Base-by-base conservation (phyloP, 2,113 vertebrate species). In the Actenoides hombroni region DNA sequence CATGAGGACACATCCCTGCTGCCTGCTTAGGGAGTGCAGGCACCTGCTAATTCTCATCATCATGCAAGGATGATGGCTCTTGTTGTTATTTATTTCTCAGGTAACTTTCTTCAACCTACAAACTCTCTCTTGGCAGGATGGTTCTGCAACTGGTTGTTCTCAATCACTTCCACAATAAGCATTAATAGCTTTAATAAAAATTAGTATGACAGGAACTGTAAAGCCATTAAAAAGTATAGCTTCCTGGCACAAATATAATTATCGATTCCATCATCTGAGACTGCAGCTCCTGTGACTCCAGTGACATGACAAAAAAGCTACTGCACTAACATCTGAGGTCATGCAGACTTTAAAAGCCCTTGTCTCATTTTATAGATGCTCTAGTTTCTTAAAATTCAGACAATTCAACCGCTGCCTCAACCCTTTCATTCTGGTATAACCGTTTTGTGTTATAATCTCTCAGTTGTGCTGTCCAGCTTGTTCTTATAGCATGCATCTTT, bases 1-100 rank as follows among this genome's bases (percentile, higher is more conserved):
- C 67, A 37, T 0, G 3, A 88, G 48, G 25, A 13, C 29, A 64
- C 10, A 59, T n/a, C 14, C 56, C 68, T 61, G 35, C 40, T 65
- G 12, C 13, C 6, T 48, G 24, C 28, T 23, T 10, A 20, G 8
- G 46, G 9, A 61, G 0, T 0, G 1, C 0, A 2, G 28, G 2
- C 23, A 83, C 29, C 20, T 3, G 1, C 71, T 83, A 64, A 39
- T 65, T 42, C 54, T 39, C 81, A 37, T 9, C 37, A 4, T 64
- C 81, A 39, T 5, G 2, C 0, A 1, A 20, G 9, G 21, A 59
- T 6, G 2, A 37, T 5, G 11, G 33, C 11, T 80, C 20, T n/a
- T 64, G 5, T 2, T 9, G 8, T 19, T 28, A 33, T 17, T 78
- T 83, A 75, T 40, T 51, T 6, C 26, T 48, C 21, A 18, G 20